Percentiles rank a stretch among this genome's conserved stretches.
Evolutionary conservation across 2,888 invertebrate genomes (phyloP).

Genomic region (Dichetophora obliterata): DNA sequence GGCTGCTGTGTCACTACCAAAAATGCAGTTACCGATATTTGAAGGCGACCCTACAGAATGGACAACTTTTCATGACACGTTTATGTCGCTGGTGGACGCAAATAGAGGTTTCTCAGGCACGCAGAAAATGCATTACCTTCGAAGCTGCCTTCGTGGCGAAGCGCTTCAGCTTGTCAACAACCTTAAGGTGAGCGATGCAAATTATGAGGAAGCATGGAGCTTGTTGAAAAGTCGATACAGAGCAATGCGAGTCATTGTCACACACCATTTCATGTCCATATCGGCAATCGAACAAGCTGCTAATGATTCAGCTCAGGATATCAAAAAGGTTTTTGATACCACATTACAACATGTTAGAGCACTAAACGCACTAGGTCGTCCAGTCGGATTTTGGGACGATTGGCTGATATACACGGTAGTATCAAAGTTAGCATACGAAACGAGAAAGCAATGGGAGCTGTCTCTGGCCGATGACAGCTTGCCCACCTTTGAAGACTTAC

Average conservation of each 20-base stretch:
- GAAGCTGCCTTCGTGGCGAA: background rate
- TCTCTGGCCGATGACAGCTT: no score
- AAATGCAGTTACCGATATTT: background rate
- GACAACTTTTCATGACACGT: background rate
- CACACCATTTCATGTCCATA: constrained; percentile 10
- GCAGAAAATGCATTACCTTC: constrained; percentile 35
- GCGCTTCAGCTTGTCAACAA: background rate
- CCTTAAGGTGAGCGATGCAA: background rate
- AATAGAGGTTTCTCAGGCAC: background rate
- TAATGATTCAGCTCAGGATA: constrained; percentile 1
- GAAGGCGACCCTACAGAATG: no score
- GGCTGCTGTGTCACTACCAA: background rate
- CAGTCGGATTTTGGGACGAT: constrained; percentile 40
- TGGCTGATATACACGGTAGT: constrained; percentile 31
- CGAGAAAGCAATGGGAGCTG: constrained; percentile 40
- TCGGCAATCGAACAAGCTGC: background rate
- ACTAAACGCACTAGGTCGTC: constrained; percentile 29
- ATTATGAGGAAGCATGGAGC: constrained; percentile 17
- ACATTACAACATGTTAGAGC: constrained; percentile 16
- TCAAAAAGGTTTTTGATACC: constrained; percentile 18
- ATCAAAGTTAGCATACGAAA: constrained; percentile 38
- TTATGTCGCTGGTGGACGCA: background rate
- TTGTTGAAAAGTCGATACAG: constrained; percentile 4
- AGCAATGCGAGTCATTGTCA: constrained; percentile 1
- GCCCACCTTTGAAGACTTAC: no score